Percentiles rank a stretch among this genome's conserved stretches.
Conservation (phyloP, 2,113 vertebrate species). For the Dicentrarchus labrax region DNA sequence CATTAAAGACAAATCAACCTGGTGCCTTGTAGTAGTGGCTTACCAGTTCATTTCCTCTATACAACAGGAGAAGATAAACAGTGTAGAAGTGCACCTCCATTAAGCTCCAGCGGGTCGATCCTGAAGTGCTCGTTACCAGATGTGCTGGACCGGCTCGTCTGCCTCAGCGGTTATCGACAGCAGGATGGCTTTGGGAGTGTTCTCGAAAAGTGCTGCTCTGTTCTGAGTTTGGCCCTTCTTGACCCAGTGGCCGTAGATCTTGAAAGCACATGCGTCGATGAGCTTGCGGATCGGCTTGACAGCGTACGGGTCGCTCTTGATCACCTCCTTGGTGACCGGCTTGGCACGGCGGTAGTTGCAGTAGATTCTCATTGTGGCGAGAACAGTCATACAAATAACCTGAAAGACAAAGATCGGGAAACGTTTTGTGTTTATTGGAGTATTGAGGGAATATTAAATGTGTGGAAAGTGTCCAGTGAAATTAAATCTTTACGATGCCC, state of each 20-base stretch:
- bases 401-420: conserved; percentile 63
- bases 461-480: neutral
- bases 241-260: conserved; percentile 98
- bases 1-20: neutral
- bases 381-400: conserved; percentile 94
- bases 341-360: conserved; percentile 93
- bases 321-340: conserved; percentile 91
- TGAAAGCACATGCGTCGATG: conserved; percentile 96
- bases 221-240: conserved; percentile 99
- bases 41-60: conserved; percentile 11
- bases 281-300: conserved; percentile 93
- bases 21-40: neutral
- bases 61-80: neutral
- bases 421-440: neutral
- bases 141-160: conserved; percentile 67
- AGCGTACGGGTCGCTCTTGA: conserved; percentile 93
- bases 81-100: neutral
- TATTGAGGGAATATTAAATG: neutral
- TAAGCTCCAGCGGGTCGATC: neutral
- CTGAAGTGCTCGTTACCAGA: conserved; percentile 66
- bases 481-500: neutral
- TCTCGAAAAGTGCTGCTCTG: conserved; percentile 96
- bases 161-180: conserved; percentile 87
- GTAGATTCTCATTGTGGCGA: conserved; percentile 94
- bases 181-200: conserved; percentile 94